These are phyloP conservation scores for Sceloporus undulatus DNA, from an alignment of 2,113 vertebrate species.

Conservation along the genomic window DNA sequence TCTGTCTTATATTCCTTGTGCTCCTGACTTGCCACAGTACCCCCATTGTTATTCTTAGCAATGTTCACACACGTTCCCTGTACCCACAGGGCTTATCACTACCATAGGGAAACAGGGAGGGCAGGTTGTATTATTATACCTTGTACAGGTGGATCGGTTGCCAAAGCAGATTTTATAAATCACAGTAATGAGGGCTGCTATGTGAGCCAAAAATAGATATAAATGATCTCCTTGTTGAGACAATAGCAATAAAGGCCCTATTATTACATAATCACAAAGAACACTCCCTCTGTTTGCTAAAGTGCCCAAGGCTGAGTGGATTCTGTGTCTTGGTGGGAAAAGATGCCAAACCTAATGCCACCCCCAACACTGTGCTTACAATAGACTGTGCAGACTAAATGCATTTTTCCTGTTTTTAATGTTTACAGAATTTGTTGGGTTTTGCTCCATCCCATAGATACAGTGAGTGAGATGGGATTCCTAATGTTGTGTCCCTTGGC, in stretches of 20 bases:
- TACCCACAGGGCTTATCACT: conserved; percentile 31
- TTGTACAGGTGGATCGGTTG: neutral
- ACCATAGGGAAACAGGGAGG: conserved; percentile 22
- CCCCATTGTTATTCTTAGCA: conserved; percentile 30
- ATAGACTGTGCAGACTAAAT: neutral
- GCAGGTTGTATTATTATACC: conserved; percentile 26
- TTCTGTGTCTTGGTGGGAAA: conserved; percentile 8
- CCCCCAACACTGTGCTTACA: neutral
- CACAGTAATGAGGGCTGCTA: neutral
- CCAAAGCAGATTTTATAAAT: conserved; percentile 14
- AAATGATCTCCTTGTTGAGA: conserved; percentile 42
- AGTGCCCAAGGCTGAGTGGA: neutral
- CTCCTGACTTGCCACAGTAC: neutral
- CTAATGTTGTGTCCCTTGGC: neutral
- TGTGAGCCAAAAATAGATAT: neutral
- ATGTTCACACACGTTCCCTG: neutral
- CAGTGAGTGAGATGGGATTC: neutral
- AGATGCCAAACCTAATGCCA: neutral
- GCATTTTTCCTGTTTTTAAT: neutral
- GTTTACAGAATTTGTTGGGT: neutral
- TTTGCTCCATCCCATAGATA: neutral
- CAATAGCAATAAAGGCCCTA: conserved; percentile 28
- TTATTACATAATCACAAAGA: conserved; percentile 11
- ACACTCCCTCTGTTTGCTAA: conserved; percentile 17
- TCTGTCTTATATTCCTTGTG: neutral